Base-by-base conservation (phyloP, 2,113 vertebrate species). In the Xenus cinereus region DNA sequence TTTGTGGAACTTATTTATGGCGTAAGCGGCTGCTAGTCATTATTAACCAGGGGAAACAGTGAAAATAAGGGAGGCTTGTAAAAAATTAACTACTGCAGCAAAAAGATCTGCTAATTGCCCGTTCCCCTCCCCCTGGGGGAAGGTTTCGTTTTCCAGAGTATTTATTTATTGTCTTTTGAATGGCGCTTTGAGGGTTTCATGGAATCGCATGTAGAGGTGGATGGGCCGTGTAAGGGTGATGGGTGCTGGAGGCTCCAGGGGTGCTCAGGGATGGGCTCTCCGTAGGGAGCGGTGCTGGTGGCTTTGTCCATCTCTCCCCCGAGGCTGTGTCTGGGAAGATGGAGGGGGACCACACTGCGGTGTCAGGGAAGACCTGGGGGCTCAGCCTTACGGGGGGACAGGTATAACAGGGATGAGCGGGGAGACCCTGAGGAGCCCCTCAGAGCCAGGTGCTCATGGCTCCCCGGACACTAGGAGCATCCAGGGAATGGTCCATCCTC, bases 1-100 rank as follows among this genome's bases (percentile, higher is more conserved):
- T 96, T 81, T 67, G 82, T 94, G 96, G 53, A 56, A 95, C 97
- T 98, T 98, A 96, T 96, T 97, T 95, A 97, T 74, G 88, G 97
- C 21, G 69, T 48, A 78, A 86, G 96, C 69, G 90, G 96, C 96
- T 89, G 94, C 85, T 89, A 60, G 56, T 84, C 54, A n/a, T 92
- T 87, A 90, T 96, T 85, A 93, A 97, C 95, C 84, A 92, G 95
- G 96, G 93, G 82, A 78, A 91, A 89, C 93, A 75, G 88, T 39
- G 82, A 86, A 91, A 92, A 97, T 35, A 72, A 51, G 91, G 84
- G 93, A 92, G 92, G 93, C 95, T 90, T 94, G 90, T 93, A 89
- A 95, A 91, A 94, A 95, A 96, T 94, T 86, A 93, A 95, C 93
- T 48, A 75, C 90, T 86, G 93, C 89, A 69, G 91, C 81, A 77